Base-by-base conservation (phyloP, 1,140 invertebrate genomes). In the Antheraea pernyi region DNA sequence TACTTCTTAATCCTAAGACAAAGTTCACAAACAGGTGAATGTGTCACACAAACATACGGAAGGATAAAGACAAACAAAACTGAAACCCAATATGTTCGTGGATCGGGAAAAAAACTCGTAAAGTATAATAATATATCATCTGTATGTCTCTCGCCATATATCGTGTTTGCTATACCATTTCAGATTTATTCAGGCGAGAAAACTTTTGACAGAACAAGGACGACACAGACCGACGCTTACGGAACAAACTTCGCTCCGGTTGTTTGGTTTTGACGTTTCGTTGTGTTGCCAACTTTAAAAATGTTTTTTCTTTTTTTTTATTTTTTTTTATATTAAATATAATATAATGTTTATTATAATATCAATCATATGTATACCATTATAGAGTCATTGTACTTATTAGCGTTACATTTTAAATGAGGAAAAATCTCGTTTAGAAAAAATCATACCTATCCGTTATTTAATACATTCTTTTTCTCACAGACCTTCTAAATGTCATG, bases 131-230 rank as follows among this genome's bases (percentile, higher is more conserved):
- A 53, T 53, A 53, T 53, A 13, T 53, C 46, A 53, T 16, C 46
- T 16, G 5, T 53, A 53, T 53, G 9, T 16, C 46, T 53, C 16
- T 53, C 46, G 46, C 0, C 11, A 6, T 53, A 53, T 53, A 16
- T 53, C 46, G 6, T 53, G 46, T 53, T 53, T 53, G 46, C 46
- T 53, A 53, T 66, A 53, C n/a, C 70, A 65, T 68, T 65, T 30
- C 36, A 65, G 70, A 72, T 72, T 72, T 72, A 75, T 77, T 73
- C 65, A 65, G 61, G 22, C 68, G 68, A 42, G 30, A n/a, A 7
- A 18, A 59, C 13, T 13, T 67, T 59, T 67, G 65, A 67, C 65
- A 67, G 18, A 53, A 53, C 46, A 53, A 53, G 46, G 46, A 53
- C 62, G 70, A 68, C 70, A 64, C 42, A 63, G 65, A 64, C 60